Percentiles rank a stretch among this genome's conserved stretches.
Conservation (phyloP, 2,888 invertebrate genomes). For the Drosophila testacea region DNA sequence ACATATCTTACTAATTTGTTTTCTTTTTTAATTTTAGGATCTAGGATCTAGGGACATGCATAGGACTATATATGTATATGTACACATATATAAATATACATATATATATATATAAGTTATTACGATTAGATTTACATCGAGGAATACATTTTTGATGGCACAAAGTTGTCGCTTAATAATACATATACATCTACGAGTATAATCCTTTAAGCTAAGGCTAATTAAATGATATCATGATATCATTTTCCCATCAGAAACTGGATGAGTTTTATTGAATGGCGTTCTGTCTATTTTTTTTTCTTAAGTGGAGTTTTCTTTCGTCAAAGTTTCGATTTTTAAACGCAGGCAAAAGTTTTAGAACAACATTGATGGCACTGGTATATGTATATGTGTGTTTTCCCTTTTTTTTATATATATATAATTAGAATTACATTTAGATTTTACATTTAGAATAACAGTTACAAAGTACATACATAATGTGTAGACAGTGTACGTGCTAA, state of each 20-base stretch:
- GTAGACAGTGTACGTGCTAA: background rate
- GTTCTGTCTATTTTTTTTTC: background rate
- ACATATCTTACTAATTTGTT: background rate
- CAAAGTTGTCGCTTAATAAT: constrained; percentile 46
- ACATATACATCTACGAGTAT: constrained; percentile 38
- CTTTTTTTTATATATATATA: background rate
- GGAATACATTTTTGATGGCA: constrained; percentile 52
- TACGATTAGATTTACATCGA: constrained; percentile 40
- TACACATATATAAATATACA: background rate
- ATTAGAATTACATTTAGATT: constrained; percentile 8
- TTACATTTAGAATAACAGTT: constrained; percentile 15
- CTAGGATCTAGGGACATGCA: constrained; percentile 28
- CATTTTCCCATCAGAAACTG: constrained; percentile 1
- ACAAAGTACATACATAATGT: constrained; percentile 12
- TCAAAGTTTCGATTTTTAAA: constrained; percentile 20
- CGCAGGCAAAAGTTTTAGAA: constrained; percentile 44
- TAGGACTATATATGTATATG: constrained; percentile 9
- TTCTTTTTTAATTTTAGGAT: constrained; percentile 4
- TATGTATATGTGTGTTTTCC: constrained; percentile 2
- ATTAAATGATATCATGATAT: constrained; percentile 10
- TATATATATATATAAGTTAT: constrained; percentile 2
- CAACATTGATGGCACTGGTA: constrained; percentile 71
- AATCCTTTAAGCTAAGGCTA: constrained; percentile 49
- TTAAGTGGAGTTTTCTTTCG: background rate
- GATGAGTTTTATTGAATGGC: background rate